Percentiles rank a stretch among this genome's conserved stretches.
Evolutionary conservation across 1,140 invertebrate species (phyloP).

Genomic region (Hermetia illucens): DNA sequence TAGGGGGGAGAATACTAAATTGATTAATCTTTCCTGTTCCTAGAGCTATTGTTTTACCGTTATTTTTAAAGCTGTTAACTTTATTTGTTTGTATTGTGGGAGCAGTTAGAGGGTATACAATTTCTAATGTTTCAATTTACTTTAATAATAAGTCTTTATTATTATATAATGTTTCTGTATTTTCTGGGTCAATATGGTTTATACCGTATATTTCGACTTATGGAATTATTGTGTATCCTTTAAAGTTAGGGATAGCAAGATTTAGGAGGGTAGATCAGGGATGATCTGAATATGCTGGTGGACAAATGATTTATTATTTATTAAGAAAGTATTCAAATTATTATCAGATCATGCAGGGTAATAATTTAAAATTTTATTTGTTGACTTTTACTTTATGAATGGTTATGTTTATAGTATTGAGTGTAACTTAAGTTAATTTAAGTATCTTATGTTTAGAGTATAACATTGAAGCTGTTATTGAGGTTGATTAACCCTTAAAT

Average conservation of each 20-base stretch:
- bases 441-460: slow-evolving; percentile 42
- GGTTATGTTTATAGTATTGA: slow-evolving; percentile 28
- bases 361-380: slow-evolving; percentile 35
- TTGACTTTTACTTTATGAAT: slow-evolving; percentile 31
- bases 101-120: slow-evolving; percentile 16
- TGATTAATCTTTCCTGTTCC: slow-evolving; percentile 28
- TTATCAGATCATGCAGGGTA: slow-evolving; percentile 22
- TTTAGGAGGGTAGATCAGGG: slow-evolving; percentile 24
- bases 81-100: slow-evolving; percentile 25
- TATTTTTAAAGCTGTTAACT: slow-evolving; percentile 27
- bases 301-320: slow-evolving; percentile 17
- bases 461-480: slow-evolving; percentile 43
- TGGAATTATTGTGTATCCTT: slow-evolving; percentile 8
- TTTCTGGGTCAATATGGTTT: slow-evolving; percentile 24
- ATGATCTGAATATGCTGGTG: slow-evolving; percentile 28
- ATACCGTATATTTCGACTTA: slow-evolving; percentile 24
- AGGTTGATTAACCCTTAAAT: slow-evolving; percentile 23
- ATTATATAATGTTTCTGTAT: slow-evolving; percentile 22
- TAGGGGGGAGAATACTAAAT: slow-evolving; percentile 27
- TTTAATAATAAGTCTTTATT: slow-evolving; percentile 19
- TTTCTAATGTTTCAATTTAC: slow-evolving; percentile 23
- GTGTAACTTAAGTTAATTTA: slow-evolving; percentile 31
- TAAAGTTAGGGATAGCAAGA: slow-evolving; percentile 5
- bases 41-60: slow-evolving; percentile 31
- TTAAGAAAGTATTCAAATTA: slow-evolving; percentile 6